phyloP scores from a whole-genome alignment of 2,888 invertebrate genomes.

The Epinotia brunnichana region DNA sequence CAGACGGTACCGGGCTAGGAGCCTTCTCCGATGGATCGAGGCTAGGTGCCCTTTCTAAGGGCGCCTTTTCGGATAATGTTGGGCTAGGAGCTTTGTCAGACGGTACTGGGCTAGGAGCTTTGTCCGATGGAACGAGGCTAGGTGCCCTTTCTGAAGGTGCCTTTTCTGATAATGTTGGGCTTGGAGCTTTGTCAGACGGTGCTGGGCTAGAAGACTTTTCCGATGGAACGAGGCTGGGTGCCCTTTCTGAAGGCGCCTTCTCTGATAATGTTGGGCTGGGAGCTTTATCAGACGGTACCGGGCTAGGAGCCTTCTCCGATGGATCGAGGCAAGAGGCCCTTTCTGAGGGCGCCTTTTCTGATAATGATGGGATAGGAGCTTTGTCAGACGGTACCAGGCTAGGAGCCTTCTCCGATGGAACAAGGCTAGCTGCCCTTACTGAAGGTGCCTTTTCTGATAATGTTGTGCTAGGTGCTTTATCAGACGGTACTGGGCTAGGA shows the following conservation, averaged over 20 bases:
- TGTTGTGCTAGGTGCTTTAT: not conserved
- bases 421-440: not conserved
- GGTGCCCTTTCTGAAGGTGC: conserved; percentile 20
- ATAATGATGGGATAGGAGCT: not conserved
- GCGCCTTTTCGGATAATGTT: conserved; percentile 20
- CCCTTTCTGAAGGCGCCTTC: conserved; percentile 6
- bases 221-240: conserved; percentile 32
- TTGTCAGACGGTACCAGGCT: conserved; percentile 7
- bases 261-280: conserved; percentile 13
- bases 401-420: not conserved
- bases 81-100: conserved; percentile 1
- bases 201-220: conserved; percentile 26
- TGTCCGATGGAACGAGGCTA: not conserved
- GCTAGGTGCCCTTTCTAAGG: conserved; percentile 12
- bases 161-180: not conserved
- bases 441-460: conserved; percentile 20
- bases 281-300: not conserved
- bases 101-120: not conserved
- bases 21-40: no score
- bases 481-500: not conserved
- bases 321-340: no score
- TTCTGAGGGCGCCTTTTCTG: not conserved
- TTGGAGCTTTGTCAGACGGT: not conserved
- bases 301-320: not conserved
- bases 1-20: conserved; percentile 16